These are phyloP conservation scores for Tetraodon nigroviridis DNA, from an alignment of 2,113 vertebrate species.

Conservation along the genomic window DNA sequence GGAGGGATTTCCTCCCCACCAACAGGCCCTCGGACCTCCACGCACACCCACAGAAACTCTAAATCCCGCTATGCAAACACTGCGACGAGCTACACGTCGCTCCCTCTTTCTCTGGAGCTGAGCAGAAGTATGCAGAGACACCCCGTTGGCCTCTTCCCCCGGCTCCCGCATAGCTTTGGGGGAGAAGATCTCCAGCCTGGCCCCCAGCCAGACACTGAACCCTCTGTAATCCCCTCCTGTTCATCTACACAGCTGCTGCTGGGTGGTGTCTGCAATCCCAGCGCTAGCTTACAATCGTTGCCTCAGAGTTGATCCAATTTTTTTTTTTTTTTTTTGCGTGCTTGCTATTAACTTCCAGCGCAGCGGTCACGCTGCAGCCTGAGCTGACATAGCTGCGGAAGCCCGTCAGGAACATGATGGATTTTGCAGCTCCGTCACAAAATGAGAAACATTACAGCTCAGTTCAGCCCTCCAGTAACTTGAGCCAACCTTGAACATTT, in stretches of 20 bases:
- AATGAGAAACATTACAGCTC: neutral
- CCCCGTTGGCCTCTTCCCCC: slow-evolving; percentile 6
- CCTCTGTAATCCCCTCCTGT: slow-evolving; percentile 42
- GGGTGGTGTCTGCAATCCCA: slow-evolving; percentile 8
- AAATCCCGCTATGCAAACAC: neutral
- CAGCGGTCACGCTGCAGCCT: slow-evolving; percentile 16
- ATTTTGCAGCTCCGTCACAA: slow-evolving; percentile 10
- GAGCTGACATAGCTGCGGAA: slow-evolving; percentile 11
- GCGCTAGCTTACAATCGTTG: slow-evolving; percentile 17
- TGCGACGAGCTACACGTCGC: neutral
- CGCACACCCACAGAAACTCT: slow-evolving; percentile 18
- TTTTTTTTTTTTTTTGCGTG: neutral
- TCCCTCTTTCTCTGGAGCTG: slow-evolving; percentile 11
- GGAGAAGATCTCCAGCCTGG: slow-evolving; percentile 33
- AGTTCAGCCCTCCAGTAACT: slow-evolving; percentile 9
- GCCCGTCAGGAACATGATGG: slow-evolving; percentile 21
- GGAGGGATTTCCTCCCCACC: slow-evolving; percentile 58
- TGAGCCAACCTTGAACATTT: slow-evolving; percentile 19
- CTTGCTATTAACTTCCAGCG: slow-evolving; percentile 12
- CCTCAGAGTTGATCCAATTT: slow-evolving; percentile 21
- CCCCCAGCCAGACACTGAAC: slow-evolving; percentile 36
- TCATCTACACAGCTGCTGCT: slow-evolving; percentile 46
- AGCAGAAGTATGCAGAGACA: slow-evolving; percentile 17
- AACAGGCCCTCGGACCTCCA: slow-evolving; percentile 9
- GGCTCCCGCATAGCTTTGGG: slow-evolving; percentile 21